These are phyloP conservation scores for Molossus molossus DNA, from an alignment of 2,797 vertebrate genomes.

Conservation along the genomic window DNA sequence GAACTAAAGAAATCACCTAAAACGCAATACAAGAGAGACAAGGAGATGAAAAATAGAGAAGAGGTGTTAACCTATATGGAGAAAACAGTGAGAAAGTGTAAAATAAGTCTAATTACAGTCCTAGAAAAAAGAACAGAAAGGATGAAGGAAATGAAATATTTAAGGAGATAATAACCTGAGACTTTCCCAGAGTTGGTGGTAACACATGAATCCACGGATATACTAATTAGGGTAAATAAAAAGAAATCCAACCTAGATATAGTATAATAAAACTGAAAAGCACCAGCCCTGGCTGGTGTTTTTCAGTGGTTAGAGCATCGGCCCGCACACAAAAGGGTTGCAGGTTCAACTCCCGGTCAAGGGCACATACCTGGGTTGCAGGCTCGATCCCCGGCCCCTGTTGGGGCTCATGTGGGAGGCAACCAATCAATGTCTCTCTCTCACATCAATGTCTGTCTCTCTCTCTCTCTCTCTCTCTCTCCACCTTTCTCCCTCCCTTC, in stretches of 20 bases:
- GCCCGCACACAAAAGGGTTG: no score
- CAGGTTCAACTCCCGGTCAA: no score
- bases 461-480: no score
- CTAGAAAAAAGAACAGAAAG: neutral
- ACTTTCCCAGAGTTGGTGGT: neutral
- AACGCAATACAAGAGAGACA: neutral
- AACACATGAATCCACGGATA: neutral
- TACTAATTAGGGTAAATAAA: neutral
- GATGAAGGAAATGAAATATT: neutral
- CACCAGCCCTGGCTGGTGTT: no score
- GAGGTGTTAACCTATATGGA: neutral
- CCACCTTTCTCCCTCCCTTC: no score
- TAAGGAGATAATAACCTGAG: neutral
- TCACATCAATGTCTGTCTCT: no score
- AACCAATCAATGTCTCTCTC: no score
- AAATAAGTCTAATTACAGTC: neutral
- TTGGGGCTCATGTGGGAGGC: no score
- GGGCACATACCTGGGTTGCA: no score
- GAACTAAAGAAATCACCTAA: neutral
- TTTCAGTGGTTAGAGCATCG: no score
- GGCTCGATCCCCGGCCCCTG: no score
- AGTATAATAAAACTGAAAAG: constrained; percentile 6
- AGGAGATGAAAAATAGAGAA: neutral
- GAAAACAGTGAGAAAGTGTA: neutral
- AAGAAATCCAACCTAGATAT: constrained; percentile 28